These are phyloP conservation scores for Bombus difficillimus DNA, from an alignment of 1,140 invertebrate genomes.

Conservation along the genomic window DNA sequence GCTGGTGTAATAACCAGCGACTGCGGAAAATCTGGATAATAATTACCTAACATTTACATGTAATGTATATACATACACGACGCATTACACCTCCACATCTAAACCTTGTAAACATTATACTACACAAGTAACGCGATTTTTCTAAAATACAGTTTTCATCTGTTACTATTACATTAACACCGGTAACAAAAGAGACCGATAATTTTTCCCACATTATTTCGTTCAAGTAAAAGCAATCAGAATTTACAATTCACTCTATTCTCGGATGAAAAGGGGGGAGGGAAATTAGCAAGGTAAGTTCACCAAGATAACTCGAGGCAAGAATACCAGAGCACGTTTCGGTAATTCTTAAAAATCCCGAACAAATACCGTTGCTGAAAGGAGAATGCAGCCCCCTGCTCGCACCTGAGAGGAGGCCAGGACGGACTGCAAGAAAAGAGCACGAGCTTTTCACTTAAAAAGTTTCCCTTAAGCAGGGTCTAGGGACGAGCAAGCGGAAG, in stretches of 20 bases:
- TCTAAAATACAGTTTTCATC: too few species aligned
- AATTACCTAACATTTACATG: too few species aligned
- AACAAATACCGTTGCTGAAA: slow-evolving; percentile 38
- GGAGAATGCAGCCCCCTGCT: slow-evolving; percentile 9
- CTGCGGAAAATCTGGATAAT: too few species aligned
- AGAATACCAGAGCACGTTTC: slow-evolving; percentile 42
- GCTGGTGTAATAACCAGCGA: too few species aligned
- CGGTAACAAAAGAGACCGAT: background rate
- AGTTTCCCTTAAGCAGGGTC: slow-evolving; percentile 66
- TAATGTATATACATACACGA: too few species aligned
- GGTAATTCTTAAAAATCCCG: slow-evolving; percentile 45
- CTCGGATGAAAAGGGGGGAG: background rate
- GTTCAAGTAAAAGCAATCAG: background rate
- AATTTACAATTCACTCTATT: background rate
- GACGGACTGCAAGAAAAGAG: slow-evolving; percentile 53
- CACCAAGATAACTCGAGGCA: background rate
- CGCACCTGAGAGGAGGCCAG: slow-evolving; percentile 47
- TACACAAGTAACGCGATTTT: too few species aligned
- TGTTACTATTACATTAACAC: background rate
- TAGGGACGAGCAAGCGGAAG: slow-evolving; percentile 45
- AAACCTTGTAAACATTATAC: too few species aligned
- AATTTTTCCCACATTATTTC: background rate
- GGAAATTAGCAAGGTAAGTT: background rate
- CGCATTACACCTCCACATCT: too few species aligned
- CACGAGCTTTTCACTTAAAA: slow-evolving; percentile 70